Base-by-base conservation (phyloP, 35 echinoderm and acorn worm species). In the Ophiothrix spiculata region DNA sequence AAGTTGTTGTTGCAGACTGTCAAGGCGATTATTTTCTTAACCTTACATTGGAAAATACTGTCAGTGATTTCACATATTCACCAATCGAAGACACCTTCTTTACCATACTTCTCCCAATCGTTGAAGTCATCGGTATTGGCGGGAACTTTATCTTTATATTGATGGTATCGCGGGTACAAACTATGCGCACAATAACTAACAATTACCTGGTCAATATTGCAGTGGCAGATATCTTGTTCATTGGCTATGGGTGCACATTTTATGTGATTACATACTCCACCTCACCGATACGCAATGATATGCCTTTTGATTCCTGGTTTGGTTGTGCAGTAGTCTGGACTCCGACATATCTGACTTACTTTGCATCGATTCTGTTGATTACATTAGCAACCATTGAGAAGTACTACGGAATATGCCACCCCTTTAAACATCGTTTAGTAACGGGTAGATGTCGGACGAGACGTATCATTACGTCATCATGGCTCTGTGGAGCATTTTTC, bases 361-460 rank as follows among this genome's bases (percentile, higher is more conserved):
- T 60, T 25, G 42, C 81, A 14, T 15, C 81, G 23, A 36, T 84
- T 37, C 3, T 60, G 15, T 35, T 84, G 11, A 33, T 84, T 6
- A 84, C 81, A 0, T 15, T 84, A 34, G 45, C 37, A 15, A 64
- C 81, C 10, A 36, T 33, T 64, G 81, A 84, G 32, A 63, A 37
- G 35, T 84, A 60, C 31, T 37, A 36, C 21, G 42, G 32, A 13
- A 32, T 84, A 15, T 84, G 81, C 69, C 81, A 38, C 69, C 81
- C 81, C 0, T 10, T 84, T 16, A 39, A 64, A 69, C 49, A 60
- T 69, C 49, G 31, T 21, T 6, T 37, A 3, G 63, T 84, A 16
- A 54, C 32, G 21, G 54, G 81, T 0, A 54, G 40, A 35, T 31
- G 63, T 32, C 81, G 54, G 19, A 84, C 81, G 23, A 36, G 36